phyloP scores from a whole-genome alignment of 2,888 invertebrate species.

The Sesamia inferens region DNA sequence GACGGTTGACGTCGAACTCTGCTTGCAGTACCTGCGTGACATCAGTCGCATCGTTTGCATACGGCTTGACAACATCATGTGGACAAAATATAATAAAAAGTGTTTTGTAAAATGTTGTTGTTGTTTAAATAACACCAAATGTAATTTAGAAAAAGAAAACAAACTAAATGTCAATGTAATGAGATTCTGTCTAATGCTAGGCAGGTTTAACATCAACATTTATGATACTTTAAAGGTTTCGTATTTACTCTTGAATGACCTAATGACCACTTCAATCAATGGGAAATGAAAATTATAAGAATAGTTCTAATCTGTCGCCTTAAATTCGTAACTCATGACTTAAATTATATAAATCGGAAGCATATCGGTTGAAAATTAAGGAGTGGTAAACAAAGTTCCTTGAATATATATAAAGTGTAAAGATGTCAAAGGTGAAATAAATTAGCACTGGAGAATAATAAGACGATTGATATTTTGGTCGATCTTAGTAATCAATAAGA shows the following conservation, averaged over 20 bases:
- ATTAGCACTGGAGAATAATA: conserved; percentile 49
- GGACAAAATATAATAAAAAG: neutral
- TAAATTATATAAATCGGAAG: conserved; percentile 4
- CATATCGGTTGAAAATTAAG: conserved; percentile 15
- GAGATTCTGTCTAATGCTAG: conserved; percentile 9
- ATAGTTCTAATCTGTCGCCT: neutral
- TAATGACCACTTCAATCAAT: neutral
- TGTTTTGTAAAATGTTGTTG: no score
- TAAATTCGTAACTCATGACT: conserved; percentile 14
- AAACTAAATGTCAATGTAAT: conserved; percentile 1
- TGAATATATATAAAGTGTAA: conserved; percentile 39
- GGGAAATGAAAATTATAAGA: neutral
- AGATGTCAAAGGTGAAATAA: conserved; percentile 55
- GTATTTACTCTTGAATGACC: neutral
- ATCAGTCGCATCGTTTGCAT: no score
- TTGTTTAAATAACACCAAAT: neutral
- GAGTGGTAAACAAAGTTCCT: conserved; percentile 42
- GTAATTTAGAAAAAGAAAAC: conserved; percentile 13
- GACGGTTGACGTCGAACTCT: no score
- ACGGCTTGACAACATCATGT: no score
- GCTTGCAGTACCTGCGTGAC: no score
- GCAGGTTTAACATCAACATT: neutral
- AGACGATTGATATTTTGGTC: conserved; percentile 17
- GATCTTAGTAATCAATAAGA: conserved; percentile 24
- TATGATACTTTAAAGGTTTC: neutral